phyloP scores from a whole-genome alignment of 2,797 vertebrate genomes.

The Ceyx erithaca region DNA sequence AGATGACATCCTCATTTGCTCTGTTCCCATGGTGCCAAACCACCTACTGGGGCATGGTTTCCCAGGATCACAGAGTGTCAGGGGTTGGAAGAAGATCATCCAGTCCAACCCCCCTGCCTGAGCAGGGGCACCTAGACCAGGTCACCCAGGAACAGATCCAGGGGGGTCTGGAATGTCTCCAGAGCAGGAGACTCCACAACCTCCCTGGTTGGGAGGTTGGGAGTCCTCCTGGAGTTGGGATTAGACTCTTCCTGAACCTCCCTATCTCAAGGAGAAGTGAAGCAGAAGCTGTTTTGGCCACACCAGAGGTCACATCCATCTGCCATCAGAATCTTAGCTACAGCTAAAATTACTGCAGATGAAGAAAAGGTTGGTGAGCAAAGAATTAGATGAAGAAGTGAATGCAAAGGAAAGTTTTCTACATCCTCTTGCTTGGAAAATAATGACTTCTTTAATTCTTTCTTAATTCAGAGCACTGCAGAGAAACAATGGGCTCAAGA shows the following conservation, averaged over 20 bases:
- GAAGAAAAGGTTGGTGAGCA: not conserved
- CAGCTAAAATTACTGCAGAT: not conserved
- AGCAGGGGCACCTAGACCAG: no score
- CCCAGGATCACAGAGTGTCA: not conserved
- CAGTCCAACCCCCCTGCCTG: no score
- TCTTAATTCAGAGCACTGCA: not conserved
- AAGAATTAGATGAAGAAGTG: not conserved
- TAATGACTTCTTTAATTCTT: not conserved
- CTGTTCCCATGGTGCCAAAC: not conserved
- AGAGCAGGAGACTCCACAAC: no score
- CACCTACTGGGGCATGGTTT: not conserved
- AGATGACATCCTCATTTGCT: rapidly evolving
- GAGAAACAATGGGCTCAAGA: not conserved
- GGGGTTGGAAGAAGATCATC: no score
- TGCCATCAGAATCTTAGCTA: not conserved
- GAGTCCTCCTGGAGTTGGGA: not conserved
- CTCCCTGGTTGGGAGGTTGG: no score
- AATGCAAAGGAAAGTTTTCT: not conserved
- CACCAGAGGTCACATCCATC: not conserved
- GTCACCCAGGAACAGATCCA: no score
- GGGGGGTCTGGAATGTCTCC: no score
- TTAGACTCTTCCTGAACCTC: not conserved
- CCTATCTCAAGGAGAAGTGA: not conserved
- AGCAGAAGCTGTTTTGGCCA: not conserved
- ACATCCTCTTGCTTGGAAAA: not conserved